Conservation (phyloP, 2,113 vertebrate species). For the Platichthys flesus region DNA sequence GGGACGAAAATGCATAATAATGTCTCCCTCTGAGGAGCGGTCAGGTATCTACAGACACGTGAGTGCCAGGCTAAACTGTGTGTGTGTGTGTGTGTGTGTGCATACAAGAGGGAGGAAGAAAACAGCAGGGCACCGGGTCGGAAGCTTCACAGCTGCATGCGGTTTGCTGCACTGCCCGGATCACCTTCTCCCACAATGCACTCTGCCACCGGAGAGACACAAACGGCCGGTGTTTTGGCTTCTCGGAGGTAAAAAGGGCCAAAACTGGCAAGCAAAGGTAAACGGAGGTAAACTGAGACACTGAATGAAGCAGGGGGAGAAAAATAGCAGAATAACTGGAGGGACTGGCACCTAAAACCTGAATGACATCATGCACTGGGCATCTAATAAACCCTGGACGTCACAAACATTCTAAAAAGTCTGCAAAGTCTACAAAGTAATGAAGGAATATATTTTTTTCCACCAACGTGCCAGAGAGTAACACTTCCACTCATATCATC, state of each 20-base stretch:
- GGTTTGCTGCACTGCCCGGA: conserved; percentile 26
- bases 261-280: conserved; percentile 3
- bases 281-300: too few species aligned
- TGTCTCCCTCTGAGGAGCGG: neutral
- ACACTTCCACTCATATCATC: conserved; percentile 12
- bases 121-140: conserved; percentile 49
- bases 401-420: neutral
- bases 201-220: conserved; percentile 47
- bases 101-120: conserved; percentile 39
- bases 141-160: conserved; percentile 56
- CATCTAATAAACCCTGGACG: conserved; percentile 39
- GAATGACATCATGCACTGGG: conserved; percentile 31
- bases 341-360: conserved; percentile 48
- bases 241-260: conserved; percentile 29
- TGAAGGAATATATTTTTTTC: conserved; percentile 2
- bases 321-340: conserved; percentile 58
- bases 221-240: conserved; percentile 24
- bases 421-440: conserved; percentile 8
- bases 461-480: conserved; percentile 5
- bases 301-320: conserved; percentile 19
- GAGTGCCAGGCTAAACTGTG: conserved; percentile 37
- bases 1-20: conserved; percentile 54
- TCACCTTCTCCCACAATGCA: conserved; percentile 13
- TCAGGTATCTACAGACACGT: conserved; percentile 36
- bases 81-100: conserved; percentile 20